Percentiles rank a stretch among this genome's conserved stretches.
These are phyloP conservation scores for Xiphophorus hellerii DNA, from an alignment of 2,113 vertebrate genomes.

Conservation along the genomic window DNA sequence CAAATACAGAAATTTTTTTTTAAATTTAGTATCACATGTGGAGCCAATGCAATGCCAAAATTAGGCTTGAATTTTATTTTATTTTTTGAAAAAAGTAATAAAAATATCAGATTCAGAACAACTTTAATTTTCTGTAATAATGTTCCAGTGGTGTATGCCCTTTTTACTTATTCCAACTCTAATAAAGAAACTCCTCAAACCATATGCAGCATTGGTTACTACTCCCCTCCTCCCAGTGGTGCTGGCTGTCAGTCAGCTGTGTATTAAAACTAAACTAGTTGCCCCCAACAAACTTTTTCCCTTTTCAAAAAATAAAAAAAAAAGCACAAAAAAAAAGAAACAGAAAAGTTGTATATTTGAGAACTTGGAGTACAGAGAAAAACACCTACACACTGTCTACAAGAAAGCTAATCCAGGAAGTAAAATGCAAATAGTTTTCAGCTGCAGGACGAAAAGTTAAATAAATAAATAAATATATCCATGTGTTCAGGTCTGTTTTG, in stretches of 20 bases:
- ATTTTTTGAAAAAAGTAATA: not conserved
- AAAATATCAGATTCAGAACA: not conserved
- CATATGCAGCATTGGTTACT: not conserved
- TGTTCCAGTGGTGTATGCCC: not conserved
- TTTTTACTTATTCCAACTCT: not conserved
- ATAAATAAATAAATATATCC: not conserved
- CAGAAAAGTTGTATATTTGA: not conserved
- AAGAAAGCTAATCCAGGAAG: not conserved
- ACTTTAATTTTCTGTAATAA: not conserved
- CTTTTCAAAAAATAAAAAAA: too few relatives aligned
- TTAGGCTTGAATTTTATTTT: not conserved
- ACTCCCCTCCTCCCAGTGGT: too few relatives aligned
- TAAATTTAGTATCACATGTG: slow-evolving; percentile 13
- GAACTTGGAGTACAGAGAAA: not conserved
- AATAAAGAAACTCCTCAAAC: not conserved
- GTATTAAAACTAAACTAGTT: too few relatives aligned
- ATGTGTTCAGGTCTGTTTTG: too few relatives aligned
- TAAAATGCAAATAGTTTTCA: not conserved
- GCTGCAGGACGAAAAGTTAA: not conserved
- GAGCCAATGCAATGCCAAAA: slow-evolving; percentile 4
- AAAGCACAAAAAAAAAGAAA: too few relatives aligned
- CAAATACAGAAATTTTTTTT: too few relatives aligned
- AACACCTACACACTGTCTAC: not conserved
- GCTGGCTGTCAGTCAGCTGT: too few relatives aligned
- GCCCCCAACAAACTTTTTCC: not conserved